These are phyloP conservation scores for Erythrolamprus reginae DNA, from an alignment of 2,113 vertebrate species.

Conservation along the genomic window DNA sequence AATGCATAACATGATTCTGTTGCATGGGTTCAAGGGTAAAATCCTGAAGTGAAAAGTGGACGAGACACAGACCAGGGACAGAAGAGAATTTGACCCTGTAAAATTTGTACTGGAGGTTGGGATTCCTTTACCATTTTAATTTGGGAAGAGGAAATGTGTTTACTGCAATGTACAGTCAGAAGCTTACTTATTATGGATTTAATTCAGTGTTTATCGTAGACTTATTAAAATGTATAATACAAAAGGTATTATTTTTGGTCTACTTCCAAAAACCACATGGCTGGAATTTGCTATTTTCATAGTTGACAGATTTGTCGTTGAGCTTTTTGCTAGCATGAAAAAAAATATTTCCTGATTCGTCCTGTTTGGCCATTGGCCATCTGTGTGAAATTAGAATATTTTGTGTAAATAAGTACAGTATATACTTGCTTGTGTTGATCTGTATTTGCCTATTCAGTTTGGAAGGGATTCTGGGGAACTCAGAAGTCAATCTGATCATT, in stretches of 20 bases:
- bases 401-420: not conserved
- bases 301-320: not conserved
- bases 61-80: not conserved
- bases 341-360: not conserved
- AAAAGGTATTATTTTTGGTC: not conserved
- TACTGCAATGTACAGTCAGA: not conserved
- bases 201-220: not conserved
- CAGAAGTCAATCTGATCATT: no score
- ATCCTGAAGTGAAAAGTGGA: not conserved
- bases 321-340: not conserved
- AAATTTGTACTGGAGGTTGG: not conserved
- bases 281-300: not conserved
- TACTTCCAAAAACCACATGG: not conserved
- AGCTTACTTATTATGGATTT: not conserved
- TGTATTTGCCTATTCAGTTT: not conserved
- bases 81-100: not conserved
- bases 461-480: not conserved
- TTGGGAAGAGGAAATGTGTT: not conserved
- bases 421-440: not conserved
- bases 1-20: not conserved
- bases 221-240: not conserved
- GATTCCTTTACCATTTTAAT: not conserved
- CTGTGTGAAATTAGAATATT: not conserved
- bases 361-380: not conserved
- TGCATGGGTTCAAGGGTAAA: not conserved